These are phyloP conservation scores for Notechis scutatus DNA, from an alignment of 2,113 vertebrate genomes.

Conservation along the genomic window DNA sequence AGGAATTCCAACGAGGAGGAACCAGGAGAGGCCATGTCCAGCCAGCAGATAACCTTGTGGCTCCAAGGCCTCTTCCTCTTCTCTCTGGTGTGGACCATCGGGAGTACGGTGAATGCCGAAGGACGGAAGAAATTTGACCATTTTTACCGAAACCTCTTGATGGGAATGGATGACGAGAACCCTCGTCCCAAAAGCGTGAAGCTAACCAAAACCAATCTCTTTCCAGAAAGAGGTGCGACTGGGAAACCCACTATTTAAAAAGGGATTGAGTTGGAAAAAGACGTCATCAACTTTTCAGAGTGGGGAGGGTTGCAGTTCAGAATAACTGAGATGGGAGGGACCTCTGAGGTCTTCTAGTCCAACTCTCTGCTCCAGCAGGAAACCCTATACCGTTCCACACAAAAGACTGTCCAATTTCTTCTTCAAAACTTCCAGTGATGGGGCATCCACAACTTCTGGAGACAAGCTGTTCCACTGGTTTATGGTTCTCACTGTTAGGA, in stretches of 20 bases:
- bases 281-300: not conserved
- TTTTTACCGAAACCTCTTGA: slow-evolving; percentile 81
- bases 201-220: slow-evolving; percentile 79
- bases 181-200: slow-evolving; percentile 81
- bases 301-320: not conserved
- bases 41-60: slow-evolving; percentile 82
- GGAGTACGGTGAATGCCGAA: slow-evolving; percentile 78
- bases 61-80: slow-evolving; percentile 88
- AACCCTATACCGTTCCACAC: too few relatives aligned
- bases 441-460: too few relatives aligned
- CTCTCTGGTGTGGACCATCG: slow-evolving; percentile 85
- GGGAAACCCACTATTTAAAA: not conserved
- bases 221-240: slow-evolving; percentile 83
- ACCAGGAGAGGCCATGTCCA: slow-evolving; percentile 68
- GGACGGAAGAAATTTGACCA: slow-evolving; percentile 86
- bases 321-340: not conserved
- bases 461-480: too few relatives aligned
- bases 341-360: not conserved
- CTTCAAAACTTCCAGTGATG: too few relatives aligned
- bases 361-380: too few relatives aligned
- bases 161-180: slow-evolving; percentile 69
- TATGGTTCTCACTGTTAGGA: too few relatives aligned
- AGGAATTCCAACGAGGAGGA: slow-evolving; percentile 38
- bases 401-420: too few relatives aligned
- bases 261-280: not conserved